Conservation (phyloP, 2,113 vertebrate species). For the Paedocypris sp. region DNA sequence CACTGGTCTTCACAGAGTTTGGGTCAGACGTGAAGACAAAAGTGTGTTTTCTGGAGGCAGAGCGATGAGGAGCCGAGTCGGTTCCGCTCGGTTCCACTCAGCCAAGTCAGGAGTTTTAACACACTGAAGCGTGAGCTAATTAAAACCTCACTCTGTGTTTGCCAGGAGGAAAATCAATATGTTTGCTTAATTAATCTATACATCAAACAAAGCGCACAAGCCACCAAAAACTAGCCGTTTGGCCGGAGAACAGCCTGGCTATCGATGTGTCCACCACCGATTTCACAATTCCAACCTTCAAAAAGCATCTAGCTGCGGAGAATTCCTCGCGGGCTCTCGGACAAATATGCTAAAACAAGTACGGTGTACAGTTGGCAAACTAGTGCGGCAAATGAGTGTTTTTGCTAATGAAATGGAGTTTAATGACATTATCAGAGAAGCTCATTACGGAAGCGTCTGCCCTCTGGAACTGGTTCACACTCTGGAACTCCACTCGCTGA, state of each 20-base stretch:
- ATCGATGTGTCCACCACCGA: background rate
- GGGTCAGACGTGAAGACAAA: background rate
- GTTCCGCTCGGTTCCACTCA: conserved; percentile 59
- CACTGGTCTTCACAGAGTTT: too few species aligned
- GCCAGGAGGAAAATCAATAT: conserved; percentile 48
- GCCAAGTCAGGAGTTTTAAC: conserved; percentile 47
- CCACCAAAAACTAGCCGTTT: conserved; percentile 1
- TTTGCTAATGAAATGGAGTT: conserved; percentile 49
- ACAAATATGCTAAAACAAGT: background rate
- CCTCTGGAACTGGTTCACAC: conserved; percentile 60
- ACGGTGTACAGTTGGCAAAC: background rate
- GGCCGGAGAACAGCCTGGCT: background rate
- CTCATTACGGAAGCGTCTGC: conserved; percentile 49
- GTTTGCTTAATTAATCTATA: conserved; percentile 59
- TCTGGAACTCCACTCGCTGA: conserved; percentile 48
- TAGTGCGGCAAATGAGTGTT: conserved; percentile 3
- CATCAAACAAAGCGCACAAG: conserved; percentile 41
- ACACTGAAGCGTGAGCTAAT: conserved; percentile 57
- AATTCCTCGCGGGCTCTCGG: background rate
- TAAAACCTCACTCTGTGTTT: conserved; percentile 57
- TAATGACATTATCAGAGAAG: conserved; percentile 41
- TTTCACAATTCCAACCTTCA: background rate
- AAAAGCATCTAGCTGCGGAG: conserved; percentile 3
- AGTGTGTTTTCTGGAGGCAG: conserved; percentile 9
- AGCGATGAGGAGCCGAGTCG: conserved; percentile 27